Conservation (phyloP, 2,797 vertebrate genomes). For the Brachyrhaphis roseni region DNA sequence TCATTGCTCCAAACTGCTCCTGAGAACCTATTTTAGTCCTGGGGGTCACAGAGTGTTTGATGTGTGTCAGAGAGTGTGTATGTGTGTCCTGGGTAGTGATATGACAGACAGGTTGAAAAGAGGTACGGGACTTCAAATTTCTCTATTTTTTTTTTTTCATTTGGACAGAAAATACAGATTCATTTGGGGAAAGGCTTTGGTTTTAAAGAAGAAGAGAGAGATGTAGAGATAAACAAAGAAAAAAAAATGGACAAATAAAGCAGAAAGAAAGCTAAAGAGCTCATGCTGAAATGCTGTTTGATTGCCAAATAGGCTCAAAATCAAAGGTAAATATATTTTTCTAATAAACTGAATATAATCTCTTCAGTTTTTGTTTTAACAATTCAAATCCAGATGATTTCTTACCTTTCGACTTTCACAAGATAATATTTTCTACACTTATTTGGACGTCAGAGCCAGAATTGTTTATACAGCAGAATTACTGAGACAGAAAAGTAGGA, state of each 20-base stretch:
- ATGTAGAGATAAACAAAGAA: not conserved
- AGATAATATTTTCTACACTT: not conserved
- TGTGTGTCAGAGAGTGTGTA: constrained; percentile 31
- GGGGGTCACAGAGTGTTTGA: constrained; percentile 82
- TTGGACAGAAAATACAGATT: constrained; percentile 63
- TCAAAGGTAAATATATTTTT: not conserved
- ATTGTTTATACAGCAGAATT: not conserved
- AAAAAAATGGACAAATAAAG: constrained; percentile 74
- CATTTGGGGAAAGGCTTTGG: constrained; percentile 55
- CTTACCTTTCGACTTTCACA: not conserved
- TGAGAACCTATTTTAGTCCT: constrained; percentile 90
- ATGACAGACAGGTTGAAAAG: constrained; percentile 68
- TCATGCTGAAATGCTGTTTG: not conserved
- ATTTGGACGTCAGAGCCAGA: not conserved
- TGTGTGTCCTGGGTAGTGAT: constrained; percentile 49
- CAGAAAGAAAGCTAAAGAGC: constrained; percentile 71
- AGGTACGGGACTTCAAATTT: constrained; percentile 54
- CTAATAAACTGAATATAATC: not conserved
- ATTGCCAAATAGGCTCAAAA: not conserved
- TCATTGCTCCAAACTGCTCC: constrained; percentile 87
- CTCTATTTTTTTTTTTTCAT: constrained; percentile 38
- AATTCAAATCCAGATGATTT: not conserved
- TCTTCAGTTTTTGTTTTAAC: not conserved
- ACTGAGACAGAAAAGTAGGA: not conserved
- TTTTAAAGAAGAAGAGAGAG: constrained; percentile 32